phyloP scores from a whole-genome alignment of 1,140 invertebrate genomes.

The Metaphire vulgaris region DNA sequence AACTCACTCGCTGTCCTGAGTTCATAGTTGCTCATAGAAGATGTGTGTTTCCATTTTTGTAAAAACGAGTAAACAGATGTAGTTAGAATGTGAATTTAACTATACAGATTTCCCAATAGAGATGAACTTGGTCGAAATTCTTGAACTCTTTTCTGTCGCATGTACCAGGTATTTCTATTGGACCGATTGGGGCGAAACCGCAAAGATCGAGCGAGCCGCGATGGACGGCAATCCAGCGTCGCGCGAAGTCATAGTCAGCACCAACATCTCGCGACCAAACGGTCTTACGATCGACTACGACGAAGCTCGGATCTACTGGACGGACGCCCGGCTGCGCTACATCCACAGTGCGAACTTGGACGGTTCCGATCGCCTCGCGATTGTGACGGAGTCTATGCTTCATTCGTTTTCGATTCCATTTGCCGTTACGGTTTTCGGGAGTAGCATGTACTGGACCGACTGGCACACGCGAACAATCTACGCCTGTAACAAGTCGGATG shows the following conservation, averaged over 20 bases:
- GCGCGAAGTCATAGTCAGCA: constrained; percentile 51
- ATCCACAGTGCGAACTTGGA: constrained; percentile 49
- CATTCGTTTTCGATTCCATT: too few relatives aligned
- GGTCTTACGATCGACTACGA: constrained; percentile 67
- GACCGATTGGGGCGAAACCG: constrained; percentile 98
- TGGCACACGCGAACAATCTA: constrained; percentile 46
- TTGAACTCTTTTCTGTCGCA: too few relatives aligned
- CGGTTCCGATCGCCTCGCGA: constrained; percentile 47
- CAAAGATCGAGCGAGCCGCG: constrained; percentile 86
- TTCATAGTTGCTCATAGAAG: too few relatives aligned
- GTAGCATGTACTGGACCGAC: constrained; percentile 51
- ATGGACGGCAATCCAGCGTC: constrained; percentile 70
- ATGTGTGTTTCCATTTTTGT: too few relatives aligned
- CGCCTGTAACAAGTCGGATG: background rate
- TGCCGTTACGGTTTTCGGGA: constrained; percentile 57
- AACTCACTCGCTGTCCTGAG: too few relatives aligned
- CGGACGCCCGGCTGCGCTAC: constrained; percentile 66
- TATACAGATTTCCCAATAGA: too few relatives aligned
- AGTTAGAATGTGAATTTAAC: too few relatives aligned
- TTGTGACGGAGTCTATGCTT: constrained; percentile 69
- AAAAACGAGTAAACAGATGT: too few relatives aligned
- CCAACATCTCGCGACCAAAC: constrained; percentile 59
- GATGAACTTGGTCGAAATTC: too few relatives aligned
- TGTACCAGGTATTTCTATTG: constrained; percentile 68
- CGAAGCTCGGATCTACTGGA: constrained; percentile 82